Evolutionary conservation across 2,888 invertebrate genomes (phyloP), one percentile per base, ranked within the genome.

Genomic region (Trissolcus brochymenae): DNA sequence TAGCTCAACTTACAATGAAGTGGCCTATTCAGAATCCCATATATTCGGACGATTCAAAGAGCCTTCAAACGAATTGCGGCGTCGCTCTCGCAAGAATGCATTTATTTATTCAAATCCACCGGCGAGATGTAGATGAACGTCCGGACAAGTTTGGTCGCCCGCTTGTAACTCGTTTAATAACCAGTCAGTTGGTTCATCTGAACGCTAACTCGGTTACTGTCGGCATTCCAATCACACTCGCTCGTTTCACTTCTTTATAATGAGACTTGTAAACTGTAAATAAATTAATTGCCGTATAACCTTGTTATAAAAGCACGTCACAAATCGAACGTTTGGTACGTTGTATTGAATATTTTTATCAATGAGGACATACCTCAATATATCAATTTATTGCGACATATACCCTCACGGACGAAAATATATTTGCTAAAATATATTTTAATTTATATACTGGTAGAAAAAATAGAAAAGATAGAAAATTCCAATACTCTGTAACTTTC

Each of bases 251-350:
- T 56, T 75, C 70, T 75, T 79, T 80, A 79, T 81, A 78, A 80
- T 81, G 66, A 76, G 73, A 54, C 77, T 79, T 76, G 78, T 82
- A 84, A 84, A 84, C 81, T 83, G 85, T 83, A 84, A 86, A 86
- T 84, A 85, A 85, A 86, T 86, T 84, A 86, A 86, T 83, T 81
- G 82, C 72, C 57, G 65, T 56, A 43, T 55, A 35, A 60, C 53
- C 70, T 78, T 62, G 80, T 79, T 75, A 66, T 61, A 66, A 16
- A 60, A 62, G 43, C 72, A 56, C 59, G 68, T 82, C 82, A 77
- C 81, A 84, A 87, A 85, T 85, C 86, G 84, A 83, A 83, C 81
- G 35, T 35, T 9, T 35, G 0, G 25, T 25, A 4, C 25, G 4
- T 4, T 25, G 25, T 25, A 4, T 25, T 25, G 25, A 4, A 21